Evolutionary conservation across 2,888 invertebrate species (phyloP), one percentile per base, ranked within the genome.

Genomic region (Pterobdella sp.): DNA sequence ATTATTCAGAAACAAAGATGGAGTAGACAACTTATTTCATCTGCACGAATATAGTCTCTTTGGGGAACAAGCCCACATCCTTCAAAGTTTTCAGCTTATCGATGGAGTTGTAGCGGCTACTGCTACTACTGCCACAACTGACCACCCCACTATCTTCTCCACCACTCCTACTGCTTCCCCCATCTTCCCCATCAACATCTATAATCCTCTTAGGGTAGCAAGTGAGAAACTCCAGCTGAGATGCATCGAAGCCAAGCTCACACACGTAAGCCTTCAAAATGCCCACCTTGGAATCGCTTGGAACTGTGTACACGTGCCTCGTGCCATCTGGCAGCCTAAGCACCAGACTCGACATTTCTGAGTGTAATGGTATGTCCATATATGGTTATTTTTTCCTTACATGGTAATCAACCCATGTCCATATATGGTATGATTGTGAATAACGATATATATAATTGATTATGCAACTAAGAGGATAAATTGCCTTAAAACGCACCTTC

Each of bases 11-110:
- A 18, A 42, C 7, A 42, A 18, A 42, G 60, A 3, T 56, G 60
- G 60, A 56, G n/a, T 56, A 56, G 60, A 4, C n/a, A 56, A 22
- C 10, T 69, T 34, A 69, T 14, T 31, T 49, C 42, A 74, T 52
- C 32, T 85, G 85, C 35, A 85, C 81, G 79, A 85, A 85, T 32
- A 85, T 80, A 34, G 84, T 84, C 78, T 85, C 85, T 79, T 85
- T 83, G 42, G 84, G 82, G 75, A 80, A 81, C 1, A 85, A 80
- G 4, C 84, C 84, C 26, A 80, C 80, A 35, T 84, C 83, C 75
- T 81, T 80, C 52, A 85, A 78, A 14, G 84, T 83, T 26, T 78
- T 75, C 35, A 78, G 29, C 34, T 26, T n/a, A n/a, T 34, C 34
- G 3, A 22, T 26, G 3, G n/a, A 22, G 26, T 26, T 26, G 26